Conservation (phyloP, 2,113 vertebrate species). For the Tylochromis polylepis region DNA sequence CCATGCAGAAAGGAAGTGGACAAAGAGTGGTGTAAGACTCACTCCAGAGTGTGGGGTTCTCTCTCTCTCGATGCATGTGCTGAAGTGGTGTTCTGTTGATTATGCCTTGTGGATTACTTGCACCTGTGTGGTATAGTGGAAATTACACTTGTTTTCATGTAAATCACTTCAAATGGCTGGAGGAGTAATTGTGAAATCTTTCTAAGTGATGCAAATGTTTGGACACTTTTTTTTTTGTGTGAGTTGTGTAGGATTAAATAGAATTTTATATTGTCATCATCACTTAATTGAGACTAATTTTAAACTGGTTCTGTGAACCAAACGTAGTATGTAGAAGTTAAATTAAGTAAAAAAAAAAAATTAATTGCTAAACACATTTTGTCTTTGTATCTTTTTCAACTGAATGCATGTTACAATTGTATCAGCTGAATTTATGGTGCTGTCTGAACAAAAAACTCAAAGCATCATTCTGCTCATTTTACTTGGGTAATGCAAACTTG, state of each 20-base stretch:
- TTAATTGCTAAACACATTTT: conserved; percentile 31
- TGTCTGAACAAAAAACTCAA: neutral
- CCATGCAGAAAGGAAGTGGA: neutral
- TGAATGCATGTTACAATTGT: neutral
- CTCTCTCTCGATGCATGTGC: conserved; percentile 35
- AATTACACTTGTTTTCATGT: conserved; percentile 49
- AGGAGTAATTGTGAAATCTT: conserved; percentile 20
- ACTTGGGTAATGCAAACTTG: neutral
- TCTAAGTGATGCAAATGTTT: conserved; percentile 2
- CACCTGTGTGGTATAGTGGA: conserved; percentile 39
- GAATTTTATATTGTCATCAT: conserved; percentile 53
- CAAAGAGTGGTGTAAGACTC: neutral
- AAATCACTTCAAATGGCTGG: conserved; percentile 6
- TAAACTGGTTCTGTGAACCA: conserved; percentile 78
- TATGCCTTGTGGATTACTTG: conserved; percentile 36
- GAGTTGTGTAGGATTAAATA: conserved; percentile 21
- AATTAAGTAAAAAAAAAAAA: conserved; percentile 40
- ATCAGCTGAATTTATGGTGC: neutral
- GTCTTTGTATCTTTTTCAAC: neutral
- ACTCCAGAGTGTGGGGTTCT: neutral
- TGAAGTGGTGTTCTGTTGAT: conserved; percentile 5
- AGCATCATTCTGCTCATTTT: neutral
- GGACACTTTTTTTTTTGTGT: conserved; percentile 20
- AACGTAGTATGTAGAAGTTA: conserved; percentile 46
- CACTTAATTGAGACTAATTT: conserved; percentile 52